Evolutionary conservation across 64 coral and sea anemone species (phyloP).

Genomic region (Montipora sp.): DNA sequence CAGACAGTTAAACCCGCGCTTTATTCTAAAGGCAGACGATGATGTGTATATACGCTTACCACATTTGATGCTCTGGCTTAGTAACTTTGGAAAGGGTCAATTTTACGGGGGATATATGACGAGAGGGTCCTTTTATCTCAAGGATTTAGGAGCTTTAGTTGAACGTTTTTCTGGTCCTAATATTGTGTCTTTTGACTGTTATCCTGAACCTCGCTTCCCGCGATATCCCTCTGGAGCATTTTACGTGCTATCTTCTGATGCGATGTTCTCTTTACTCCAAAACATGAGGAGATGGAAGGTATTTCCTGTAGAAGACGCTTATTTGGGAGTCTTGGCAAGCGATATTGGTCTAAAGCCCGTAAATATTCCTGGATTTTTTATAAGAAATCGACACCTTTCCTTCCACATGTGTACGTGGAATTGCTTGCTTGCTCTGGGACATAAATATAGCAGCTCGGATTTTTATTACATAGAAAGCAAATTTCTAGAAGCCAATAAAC

Average conservation of each 20-base stretch:
- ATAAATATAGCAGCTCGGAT: not conserved
- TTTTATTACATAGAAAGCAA: not conserved
- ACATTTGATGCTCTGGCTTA: not conserved
- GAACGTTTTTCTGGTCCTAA: not conserved
- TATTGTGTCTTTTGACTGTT: not conserved
- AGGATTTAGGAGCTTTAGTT: not conserved
- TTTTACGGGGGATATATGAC: not conserved
- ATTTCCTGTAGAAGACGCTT: not conserved
- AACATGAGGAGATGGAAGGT: not conserved
- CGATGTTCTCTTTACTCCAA: not conserved
- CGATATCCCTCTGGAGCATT: not conserved
- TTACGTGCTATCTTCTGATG: not conserved
- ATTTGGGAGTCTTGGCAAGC: not conserved
- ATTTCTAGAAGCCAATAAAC: not conserved
- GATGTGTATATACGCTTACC: not conserved
- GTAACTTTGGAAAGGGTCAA: not conserved
- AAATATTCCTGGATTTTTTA: not conserved
- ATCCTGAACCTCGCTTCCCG: not conserved
- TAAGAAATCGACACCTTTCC: not conserved
- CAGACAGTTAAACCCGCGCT: not conserved
- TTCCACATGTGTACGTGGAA: not conserved
- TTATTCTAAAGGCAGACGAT: not conserved
- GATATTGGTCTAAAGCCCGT: not conserved
- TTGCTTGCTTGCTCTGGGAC: not conserved
- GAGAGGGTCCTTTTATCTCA: no score